phyloP scores from a whole-genome alignment of 2,888 invertebrate species.

The Liopterus haemorrhoidalis region DNA sequence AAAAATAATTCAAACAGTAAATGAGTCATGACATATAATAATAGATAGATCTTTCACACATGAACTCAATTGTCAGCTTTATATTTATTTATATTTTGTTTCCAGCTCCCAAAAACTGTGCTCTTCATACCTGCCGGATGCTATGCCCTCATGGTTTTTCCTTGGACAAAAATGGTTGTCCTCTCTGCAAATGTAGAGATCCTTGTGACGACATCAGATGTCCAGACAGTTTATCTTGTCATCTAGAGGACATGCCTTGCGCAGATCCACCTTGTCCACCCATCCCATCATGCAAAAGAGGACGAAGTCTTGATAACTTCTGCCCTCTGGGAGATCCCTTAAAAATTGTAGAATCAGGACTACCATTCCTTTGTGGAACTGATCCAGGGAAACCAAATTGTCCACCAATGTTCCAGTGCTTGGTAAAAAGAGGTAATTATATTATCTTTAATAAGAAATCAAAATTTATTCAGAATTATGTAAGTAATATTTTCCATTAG shows the following conservation, averaged over 20 bases:
- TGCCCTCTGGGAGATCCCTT: slow-evolving; percentile 73
- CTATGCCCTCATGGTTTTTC: slow-evolving; percentile 79
- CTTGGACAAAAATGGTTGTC: slow-evolving; percentile 63
- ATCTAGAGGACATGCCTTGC: slow-evolving; percentile 72
- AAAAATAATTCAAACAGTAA: no score
- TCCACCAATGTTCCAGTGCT: slow-evolving; percentile 73
- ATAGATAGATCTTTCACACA: no score
- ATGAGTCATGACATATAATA: no score
- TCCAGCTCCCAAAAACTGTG: slow-evolving; percentile 60
- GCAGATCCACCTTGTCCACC: slow-evolving; percentile 76
- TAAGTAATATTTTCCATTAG: no score
- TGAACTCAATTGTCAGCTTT: no score
- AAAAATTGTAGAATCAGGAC: slow-evolving; percentile 62
- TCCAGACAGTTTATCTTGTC: slow-evolving; percentile 70
- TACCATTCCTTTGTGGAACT: slow-evolving; percentile 77
- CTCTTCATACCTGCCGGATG: slow-evolving; percentile 80
- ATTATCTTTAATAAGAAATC: no score
- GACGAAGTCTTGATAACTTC: slow-evolving; percentile 68
- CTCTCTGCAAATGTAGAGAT: slow-evolving; percentile 73
- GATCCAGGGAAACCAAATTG: slow-evolving; percentile 77
- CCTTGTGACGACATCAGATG: slow-evolving; percentile 72
- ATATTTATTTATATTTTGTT: no score
- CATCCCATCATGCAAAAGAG: slow-evolving; percentile 76
- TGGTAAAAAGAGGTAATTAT: slow-evolving; percentile 61
- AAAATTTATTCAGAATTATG: no score